Base-by-base conservation (phyloP, 1,140 invertebrate genomes). In the Holcopasites calliopsidis region DNA sequence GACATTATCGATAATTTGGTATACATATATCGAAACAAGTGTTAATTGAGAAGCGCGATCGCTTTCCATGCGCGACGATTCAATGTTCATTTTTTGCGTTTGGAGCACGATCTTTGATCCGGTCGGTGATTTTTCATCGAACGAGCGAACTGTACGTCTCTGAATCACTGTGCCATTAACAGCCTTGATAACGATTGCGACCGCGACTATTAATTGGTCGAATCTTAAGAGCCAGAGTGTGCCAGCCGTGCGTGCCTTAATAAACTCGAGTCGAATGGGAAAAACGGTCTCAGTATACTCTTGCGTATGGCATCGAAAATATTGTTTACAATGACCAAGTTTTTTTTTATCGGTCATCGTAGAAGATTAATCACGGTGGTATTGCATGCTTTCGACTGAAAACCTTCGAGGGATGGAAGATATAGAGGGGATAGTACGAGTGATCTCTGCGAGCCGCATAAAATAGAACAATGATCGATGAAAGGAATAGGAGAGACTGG, bases 181-280 rank as follows among this genome's bases (percentile, higher is more conserved):
- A 38, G 28, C 50, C 50, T 65, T 61, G 71, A 74, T 74, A 74
- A 74, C 49, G 61, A 66, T 74, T 74, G 66, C 50, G 23, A 42
- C 33, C 38, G 21, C 16, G 21, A 3, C n/a, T 47, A 55, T 35
- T 73, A 65, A 55, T 62, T 49, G 38, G 3, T 73, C 38, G 61
- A 54, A 64, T 21, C 54, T 33, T 18, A 13, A 16, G 18, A 33
- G 44, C 16, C 23, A n/a, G n/a, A 42, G 33, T 58, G 65, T n/a
- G 65, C 31, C 16, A 18, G 21, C 10, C 18, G 23, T 26, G 23
- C 21, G 10, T n/a, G 35, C 23, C 1, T 28, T 18, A 11, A 52
- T 65, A n/a, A n/a, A n/a, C 62, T 49, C 31, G 7, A 6, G 18
- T 50, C 62, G 7, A 26, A 50, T 18, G 47, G 21, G 31, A 21